phyloP scores from a whole-genome alignment of 2,888 invertebrate species.

The Kuschelorhynchus macadamiae region DNA sequence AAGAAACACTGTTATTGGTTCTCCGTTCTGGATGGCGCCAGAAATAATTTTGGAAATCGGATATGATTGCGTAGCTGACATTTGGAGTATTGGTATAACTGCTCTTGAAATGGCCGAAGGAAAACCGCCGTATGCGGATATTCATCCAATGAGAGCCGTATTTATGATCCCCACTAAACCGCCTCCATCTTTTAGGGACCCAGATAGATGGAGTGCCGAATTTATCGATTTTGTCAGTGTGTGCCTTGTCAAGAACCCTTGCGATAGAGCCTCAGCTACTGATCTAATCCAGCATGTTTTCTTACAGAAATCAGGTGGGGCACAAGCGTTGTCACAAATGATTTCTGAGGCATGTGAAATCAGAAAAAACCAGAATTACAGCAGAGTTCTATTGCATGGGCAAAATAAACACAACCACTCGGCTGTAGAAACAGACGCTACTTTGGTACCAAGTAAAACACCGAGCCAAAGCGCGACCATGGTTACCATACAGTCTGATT shows the following conservation, averaged over 20 bases:
- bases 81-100: slow-evolving; percentile 98
- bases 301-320: slow-evolving; percentile 81
- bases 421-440: slow-evolving; percentile 67
- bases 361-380: slow-evolving; percentile 84
- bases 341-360: slow-evolving; percentile 95
- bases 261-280: slow-evolving; percentile 93
- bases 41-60: slow-evolving; percentile 99
- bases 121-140: slow-evolving; percentile 96
- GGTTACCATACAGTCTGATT: slow-evolving; percentile 82
- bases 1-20: slow-evolving; percentile 73
- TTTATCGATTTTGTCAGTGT: slow-evolving; percentile 98
- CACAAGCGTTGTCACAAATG: slow-evolving; percentile 89
- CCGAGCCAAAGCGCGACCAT: slow-evolving; percentile 70
- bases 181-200: slow-evolving; percentile 97
- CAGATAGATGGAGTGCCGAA: slow-evolving; percentile 96
- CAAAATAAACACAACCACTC: slow-evolving; percentile 56
- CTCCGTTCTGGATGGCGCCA: slow-evolving; percentile 99
- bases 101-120: slow-evolving; percentile 99
- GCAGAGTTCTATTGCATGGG: slow-evolving; percentile 72
- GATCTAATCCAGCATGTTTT: slow-evolving; percentile 91
- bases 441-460: slow-evolving; percentile 75
- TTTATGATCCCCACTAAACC: slow-evolving; percentile 99
- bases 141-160: slow-evolving; percentile 95
- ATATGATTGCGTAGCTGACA: slow-evolving; percentile 99
- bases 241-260: slow-evolving; percentile 93